phyloP scores from a whole-genome alignment of 1,140 invertebrate genomes.

The Stegodyphus dumicola region DNA sequence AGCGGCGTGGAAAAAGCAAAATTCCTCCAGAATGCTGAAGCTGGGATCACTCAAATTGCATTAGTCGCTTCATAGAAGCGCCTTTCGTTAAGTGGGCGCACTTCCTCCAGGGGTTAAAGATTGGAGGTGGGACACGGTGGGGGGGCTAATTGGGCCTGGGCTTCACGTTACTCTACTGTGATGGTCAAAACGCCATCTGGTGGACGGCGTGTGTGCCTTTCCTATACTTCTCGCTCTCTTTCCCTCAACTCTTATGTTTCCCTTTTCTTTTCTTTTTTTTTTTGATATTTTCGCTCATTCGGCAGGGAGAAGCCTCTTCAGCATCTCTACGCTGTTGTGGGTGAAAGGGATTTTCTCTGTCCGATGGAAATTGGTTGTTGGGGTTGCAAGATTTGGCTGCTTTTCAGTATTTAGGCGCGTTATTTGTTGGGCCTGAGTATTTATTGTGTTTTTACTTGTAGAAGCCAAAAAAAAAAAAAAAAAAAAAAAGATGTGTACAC shows the following conservation, averaged over 20 bases:
- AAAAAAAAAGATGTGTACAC: too few relatives aligned
- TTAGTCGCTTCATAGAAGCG: constrained; percentile 59
- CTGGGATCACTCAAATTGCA: constrained; percentile 59
- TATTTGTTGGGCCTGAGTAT: too few relatives aligned
- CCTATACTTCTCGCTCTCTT: not conserved
- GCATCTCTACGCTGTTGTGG: constrained; percentile 45
- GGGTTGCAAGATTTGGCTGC: constrained; percentile 5
- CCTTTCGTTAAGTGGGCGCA: constrained; percentile 57
- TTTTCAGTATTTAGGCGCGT: too few relatives aligned
- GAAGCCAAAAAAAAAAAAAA: too few relatives aligned
- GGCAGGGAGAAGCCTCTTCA: constrained; percentile 18
- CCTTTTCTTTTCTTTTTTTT: not conserved
- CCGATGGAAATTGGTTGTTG: constrained; percentile 47
- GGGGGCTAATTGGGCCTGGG: constrained; percentile 56
- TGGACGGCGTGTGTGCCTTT: not conserved
- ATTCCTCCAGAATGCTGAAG: constrained; percentile 50
- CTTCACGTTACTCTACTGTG: constrained; percentile 40
- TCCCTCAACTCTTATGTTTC: constrained; percentile 10
- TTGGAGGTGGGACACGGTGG: constrained; percentile 17
- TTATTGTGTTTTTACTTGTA: too few relatives aligned
- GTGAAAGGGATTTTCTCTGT: constrained; percentile 56
- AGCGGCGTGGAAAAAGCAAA: constrained; percentile 30
- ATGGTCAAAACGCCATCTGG: constrained; percentile 61
- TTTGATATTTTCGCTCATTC: not conserved
- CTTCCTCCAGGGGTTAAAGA: constrained; percentile 54